These are phyloP conservation scores for Drosophila nigritarsus DNA, from an alignment of 2,888 invertebrate genomes.

Conservation along the genomic window DNA sequence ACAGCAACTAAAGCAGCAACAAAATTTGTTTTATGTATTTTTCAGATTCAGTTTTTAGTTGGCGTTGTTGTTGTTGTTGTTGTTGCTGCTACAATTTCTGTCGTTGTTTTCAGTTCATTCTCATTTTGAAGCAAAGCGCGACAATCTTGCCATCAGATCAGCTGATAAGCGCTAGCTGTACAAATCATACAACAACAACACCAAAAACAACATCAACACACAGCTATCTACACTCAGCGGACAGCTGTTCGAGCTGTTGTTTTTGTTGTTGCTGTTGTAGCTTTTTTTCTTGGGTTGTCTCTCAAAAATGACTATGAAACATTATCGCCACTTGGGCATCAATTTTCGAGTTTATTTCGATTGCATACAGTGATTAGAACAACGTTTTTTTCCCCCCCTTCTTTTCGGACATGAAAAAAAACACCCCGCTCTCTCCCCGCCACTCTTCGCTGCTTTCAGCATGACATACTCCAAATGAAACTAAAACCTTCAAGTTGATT, in stretches of 20 bases:
- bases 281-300: constrained; percentile 51
- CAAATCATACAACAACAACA: constrained; percentile 76
- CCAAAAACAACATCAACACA: constrained; percentile 34
- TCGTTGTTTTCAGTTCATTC: constrained; percentile 73
- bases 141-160: constrained; percentile 80
- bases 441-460: not conserved
- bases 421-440: not conserved
- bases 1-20: constrained; percentile 36
- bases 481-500: constrained; percentile 31
- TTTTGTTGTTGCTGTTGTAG: constrained; percentile 34
- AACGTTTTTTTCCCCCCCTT: not conserved
- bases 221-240: constrained; percentile 44
- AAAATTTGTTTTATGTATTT: constrained; percentile 58
- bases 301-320: constrained; percentile 70
- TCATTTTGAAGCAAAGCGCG: constrained; percentile 80
- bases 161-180: constrained; percentile 75
- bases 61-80: constrained; percentile 35
- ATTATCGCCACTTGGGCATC: constrained; percentile 69
- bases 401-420: constrained; percentile 15
- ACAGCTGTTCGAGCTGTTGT: constrained; percentile 65
- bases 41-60: constrained; percentile 45
- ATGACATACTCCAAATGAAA: constrained; percentile 5
- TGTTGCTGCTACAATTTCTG: constrained; percentile 64
- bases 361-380: constrained; percentile 55
- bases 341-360: constrained; percentile 69